These are phyloP conservation scores for Eledone cirrhosa DNA, from an alignment of 2,888 invertebrate genomes.

Conservation along the genomic window DNA sequence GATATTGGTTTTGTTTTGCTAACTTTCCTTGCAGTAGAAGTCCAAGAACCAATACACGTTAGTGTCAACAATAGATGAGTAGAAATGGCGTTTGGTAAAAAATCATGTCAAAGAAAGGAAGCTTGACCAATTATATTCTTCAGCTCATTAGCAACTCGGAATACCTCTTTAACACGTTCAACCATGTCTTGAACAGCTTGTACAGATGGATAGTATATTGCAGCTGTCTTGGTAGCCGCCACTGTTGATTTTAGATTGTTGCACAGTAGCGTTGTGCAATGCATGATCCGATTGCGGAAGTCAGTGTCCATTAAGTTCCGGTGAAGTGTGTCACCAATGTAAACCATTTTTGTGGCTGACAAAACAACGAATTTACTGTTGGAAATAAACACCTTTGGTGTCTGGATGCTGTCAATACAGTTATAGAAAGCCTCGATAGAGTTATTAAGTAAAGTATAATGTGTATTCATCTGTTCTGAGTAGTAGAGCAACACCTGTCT, in stretches of 20 bases:
- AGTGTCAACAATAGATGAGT: no score
- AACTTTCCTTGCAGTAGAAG: no score
- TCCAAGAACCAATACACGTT: no score
- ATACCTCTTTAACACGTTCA: constrained; percentile 86
- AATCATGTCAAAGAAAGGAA: constrained; percentile 42
- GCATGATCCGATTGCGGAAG: constrained; percentile 72
- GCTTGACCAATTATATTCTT: constrained; percentile 69
- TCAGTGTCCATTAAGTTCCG: constrained; percentile 82
- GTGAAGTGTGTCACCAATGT: constrained; percentile 92
- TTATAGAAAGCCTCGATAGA: constrained; percentile 92
- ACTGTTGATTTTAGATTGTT: constrained; percentile 74
- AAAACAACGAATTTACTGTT: constrained; percentile 94
- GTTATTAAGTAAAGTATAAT: constrained; percentile 80
- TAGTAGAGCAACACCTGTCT: constrained; percentile 86
- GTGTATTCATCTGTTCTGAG: constrained; percentile 84
- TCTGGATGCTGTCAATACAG: constrained; percentile 91
- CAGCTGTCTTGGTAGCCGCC: constrained; percentile 87
- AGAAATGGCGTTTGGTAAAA: no score
- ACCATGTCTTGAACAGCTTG: constrained; percentile 93
- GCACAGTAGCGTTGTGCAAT: constrained; percentile 61
- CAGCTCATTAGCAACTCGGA: constrained; percentile 82
- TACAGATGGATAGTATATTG: constrained; percentile 90
- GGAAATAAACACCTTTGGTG: constrained; percentile 89
- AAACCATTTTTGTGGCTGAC: constrained; percentile 91
- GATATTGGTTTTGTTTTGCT: no score